Percentiles rank a stretch among this genome's conserved stretches.
phyloP scores from a whole-genome alignment of 2,797 vertebrate genomes.

The Cossypha heuglini region DNA sequence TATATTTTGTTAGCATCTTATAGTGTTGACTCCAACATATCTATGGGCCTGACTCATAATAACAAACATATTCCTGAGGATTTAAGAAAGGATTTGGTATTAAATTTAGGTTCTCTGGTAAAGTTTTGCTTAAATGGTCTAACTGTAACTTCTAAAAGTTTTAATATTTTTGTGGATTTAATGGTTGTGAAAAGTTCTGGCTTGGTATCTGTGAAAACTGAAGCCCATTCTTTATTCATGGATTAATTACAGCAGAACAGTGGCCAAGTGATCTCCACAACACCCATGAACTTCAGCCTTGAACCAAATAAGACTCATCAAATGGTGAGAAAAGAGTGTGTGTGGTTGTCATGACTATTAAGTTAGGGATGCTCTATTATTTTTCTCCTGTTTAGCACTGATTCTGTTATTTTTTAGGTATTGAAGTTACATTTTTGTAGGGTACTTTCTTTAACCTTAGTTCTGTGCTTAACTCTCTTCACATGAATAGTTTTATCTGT shows the following conservation, averaged over 20 bases:
- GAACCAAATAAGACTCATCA: neutral
- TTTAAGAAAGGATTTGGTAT: neutral
- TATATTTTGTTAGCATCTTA: neutral
- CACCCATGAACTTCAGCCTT: constrained; percentile 2
- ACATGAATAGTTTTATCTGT: neutral
- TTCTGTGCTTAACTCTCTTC: neutral
- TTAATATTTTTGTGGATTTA: constrained; percentile 5
- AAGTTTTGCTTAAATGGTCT: neutral
- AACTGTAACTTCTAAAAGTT: neutral
- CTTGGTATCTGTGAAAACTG: constrained; percentile 18
- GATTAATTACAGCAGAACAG: constrained; percentile 32
- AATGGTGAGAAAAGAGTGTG: constrained; percentile 26
- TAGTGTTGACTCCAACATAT: neutral
- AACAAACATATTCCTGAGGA: neutral
- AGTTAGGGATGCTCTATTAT: neutral
- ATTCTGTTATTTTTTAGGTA: neutral
- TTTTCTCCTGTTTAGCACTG: neutral
- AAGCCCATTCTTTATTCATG: constrained; percentile 28
- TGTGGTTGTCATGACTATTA: neutral
- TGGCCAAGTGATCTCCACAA: constrained; percentile 1
- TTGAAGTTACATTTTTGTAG: neutral
- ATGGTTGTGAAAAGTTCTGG: neutral
- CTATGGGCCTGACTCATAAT: neutral
- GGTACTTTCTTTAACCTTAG: neutral
- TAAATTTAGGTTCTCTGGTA: neutral